Evolutionary conservation across 2,888 invertebrate species (phyloP), one percentile per base, ranked within the genome.

Genomic region (Sphaerophoria taeniata): DNA sequence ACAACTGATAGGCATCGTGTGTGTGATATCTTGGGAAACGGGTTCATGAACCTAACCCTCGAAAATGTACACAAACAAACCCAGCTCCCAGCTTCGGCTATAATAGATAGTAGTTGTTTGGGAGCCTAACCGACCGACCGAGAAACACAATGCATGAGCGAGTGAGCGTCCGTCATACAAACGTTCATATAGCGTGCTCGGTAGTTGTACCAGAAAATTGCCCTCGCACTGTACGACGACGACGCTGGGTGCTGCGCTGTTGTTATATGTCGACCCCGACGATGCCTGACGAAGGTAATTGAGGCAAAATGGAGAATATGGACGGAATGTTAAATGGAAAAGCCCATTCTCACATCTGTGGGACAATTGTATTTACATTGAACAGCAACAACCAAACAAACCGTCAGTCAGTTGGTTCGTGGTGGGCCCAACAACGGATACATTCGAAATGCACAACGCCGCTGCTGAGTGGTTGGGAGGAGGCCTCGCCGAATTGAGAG

Each of bases 41-140:
- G 58, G 83, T 83, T 79, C 79, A 83, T 61, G 84, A 84, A 84
- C 84, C 74, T 84, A 75, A 84, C 80, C 84, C 84, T 80, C 80
- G 55, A 83, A 74, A 78, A 39, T 36, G 51, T 79, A 47, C 56
- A 65, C 49, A 61, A 45, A 49, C 45, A 45, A 60, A 39, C 16
- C 56, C 39, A 39, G 43, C 43, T 43, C 33, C 4, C 7, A 14
- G 14, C 7, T 56, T 36, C 5, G 11, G 16, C 36, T 24, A 24
- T 24, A 24, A 24, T 24, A 24, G 24, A 24, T 24, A 24, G 24
- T 2, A 24, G 24, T 24, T 24, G 24, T 24, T 39, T 39, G 16
- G 24, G 60, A 36, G 12, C 5, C 39, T 6, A 60, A 24, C 14
- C 12, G 14, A 60, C 60, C 43, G 12, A 24, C 51, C 24, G 11